These are phyloP conservation scores for Caenorhabditis plicata DNA, from an alignment of 2,888 invertebrate genomes.

Conservation along the genomic window DNA sequence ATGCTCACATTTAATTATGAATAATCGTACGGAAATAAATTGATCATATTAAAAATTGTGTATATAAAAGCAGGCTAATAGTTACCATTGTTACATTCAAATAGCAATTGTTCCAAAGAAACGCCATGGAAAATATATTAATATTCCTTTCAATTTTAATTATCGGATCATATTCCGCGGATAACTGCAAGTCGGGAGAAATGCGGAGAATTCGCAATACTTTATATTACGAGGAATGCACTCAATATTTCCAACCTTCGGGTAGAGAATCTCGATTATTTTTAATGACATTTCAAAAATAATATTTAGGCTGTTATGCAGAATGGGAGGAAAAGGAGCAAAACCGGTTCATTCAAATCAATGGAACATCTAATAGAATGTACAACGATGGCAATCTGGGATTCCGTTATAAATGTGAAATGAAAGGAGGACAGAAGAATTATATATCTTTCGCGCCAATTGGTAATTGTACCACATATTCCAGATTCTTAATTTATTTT, in stretches of 20 bases:
- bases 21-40: too few relatives aligned
- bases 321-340: conserved; percentile 15
- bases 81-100: too few relatives aligned
- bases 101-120: too few relatives aligned
- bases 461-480: not conserved
- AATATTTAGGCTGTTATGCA: conserved; percentile 18
- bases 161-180: too few relatives aligned
- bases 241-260: conserved; percentile 19
- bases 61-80: too few relatives aligned
- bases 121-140: too few relatives aligned
- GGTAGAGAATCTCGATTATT: not conserved
- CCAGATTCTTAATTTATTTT: not conserved
- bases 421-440: conserved; percentile 16
- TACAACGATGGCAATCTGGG: conserved; percentile 23
- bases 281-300: too few relatives aligned
- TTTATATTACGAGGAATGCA: conserved; percentile 28
- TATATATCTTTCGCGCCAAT: conserved; percentile 30
- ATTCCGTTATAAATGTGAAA: conserved; percentile 28
- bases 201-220: conserved; percentile 24
- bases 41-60: too few relatives aligned
- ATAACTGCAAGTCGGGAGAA: conserved; percentile 17
- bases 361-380: conserved; percentile 15
- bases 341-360: conserved; percentile 13
- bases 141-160: too few relatives aligned
- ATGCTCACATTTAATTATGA: too few relatives aligned